Percentiles rank a stretch among this genome's conserved stretches.
Evolutionary conservation across 2,888 invertebrate genomes (phyloP).

Genomic region (Coecobrya sp.): DNA sequence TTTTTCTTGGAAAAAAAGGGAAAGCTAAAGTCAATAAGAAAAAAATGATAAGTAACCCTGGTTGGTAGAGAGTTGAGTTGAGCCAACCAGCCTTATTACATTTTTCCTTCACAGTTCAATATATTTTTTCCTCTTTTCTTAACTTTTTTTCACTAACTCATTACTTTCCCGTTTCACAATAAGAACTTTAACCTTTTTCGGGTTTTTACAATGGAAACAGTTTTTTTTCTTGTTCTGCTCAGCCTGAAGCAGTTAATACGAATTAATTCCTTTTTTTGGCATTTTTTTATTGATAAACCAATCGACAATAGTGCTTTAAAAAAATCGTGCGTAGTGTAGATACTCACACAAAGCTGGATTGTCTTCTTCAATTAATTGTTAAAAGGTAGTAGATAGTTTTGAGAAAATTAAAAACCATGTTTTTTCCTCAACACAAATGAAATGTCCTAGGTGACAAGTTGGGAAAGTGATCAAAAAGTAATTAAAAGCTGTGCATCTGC

Average conservation of each 20-base stretch:
- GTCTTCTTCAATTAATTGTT: constrained; percentile 50
- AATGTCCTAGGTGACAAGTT: constrained; percentile 38
- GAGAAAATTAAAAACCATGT: too few relatives aligned
- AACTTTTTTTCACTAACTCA: constrained; percentile 13
- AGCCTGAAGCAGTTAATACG: constrained; percentile 6
- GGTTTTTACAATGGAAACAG: background rate
- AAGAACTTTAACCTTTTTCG: constrained; percentile 55
- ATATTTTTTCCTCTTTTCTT: background rate
- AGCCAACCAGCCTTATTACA: constrained; percentile 37
- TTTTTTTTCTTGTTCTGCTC: background rate
- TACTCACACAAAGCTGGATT: background rate
- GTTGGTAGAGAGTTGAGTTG: background rate
- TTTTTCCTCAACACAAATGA: constrained; percentile 24
- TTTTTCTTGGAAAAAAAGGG: background rate
- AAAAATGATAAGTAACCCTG: constrained; percentile 38
- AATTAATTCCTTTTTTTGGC: background rate
- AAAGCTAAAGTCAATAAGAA: constrained; percentile 32
- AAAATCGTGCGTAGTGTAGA: background rate
- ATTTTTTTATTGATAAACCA: background rate
- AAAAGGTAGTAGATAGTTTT: too few relatives aligned
- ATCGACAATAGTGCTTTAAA: background rate
- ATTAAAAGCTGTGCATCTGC: constrained; percentile 26
- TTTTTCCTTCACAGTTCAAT: constrained; percentile 38
- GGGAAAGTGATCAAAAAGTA: constrained; percentile 50
- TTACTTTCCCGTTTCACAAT: constrained; percentile 28